Base-by-base conservation (phyloP, 2,113 vertebrate genomes). In the Etheostoma spectabile region DNA sequence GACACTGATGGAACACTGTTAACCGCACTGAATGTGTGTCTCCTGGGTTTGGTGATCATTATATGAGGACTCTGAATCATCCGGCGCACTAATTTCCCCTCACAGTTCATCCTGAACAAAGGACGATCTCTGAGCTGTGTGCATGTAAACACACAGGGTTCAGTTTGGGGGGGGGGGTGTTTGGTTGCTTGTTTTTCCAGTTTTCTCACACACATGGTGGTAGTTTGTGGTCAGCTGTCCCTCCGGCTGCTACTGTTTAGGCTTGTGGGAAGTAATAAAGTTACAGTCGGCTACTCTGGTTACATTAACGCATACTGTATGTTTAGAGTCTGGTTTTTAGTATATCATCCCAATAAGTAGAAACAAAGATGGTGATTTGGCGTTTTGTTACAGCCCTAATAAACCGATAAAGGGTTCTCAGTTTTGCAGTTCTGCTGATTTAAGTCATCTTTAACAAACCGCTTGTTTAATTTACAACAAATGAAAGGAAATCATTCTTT, bases 71-170 rank as follows among this genome's bases (percentile, higher is more conserved):
- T 45, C 45, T 14, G 46, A 48, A 1, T 16, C n/a, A 19, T 27
- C 24, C 51, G 65, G 8, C 21, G 14, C 8, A 4, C 5, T 19
- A 14, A 18, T 38, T n/a, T 42, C 30, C 21, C 35, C 12, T 6
- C 3, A 45, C 42, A 27, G n/a, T 27, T 64, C 38, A 4, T 45
- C 63, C 42, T 63, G 61, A 42, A 22, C 22, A 24, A 45, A 24
- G 38, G 14, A 24, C 4, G 42, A 64, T 16, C 21, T 27, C 62
- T 35, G 18, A 11, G 16, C 59, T 49, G 24, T 63, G 51, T 70
- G 52, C 8, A 69, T 75, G 70, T 75, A 24, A 75, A 85, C 77
- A 46, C 55, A 8, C 30, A 11, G 3, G 8, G 30, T 19, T 51
- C 49, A 21, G 16, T 59, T 38, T 15, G 2, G 38, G 38, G 8